phyloP scores from a whole-genome alignment of 2,113 vertebrate genomes.

The Callospermophilus lateralis region DNA sequence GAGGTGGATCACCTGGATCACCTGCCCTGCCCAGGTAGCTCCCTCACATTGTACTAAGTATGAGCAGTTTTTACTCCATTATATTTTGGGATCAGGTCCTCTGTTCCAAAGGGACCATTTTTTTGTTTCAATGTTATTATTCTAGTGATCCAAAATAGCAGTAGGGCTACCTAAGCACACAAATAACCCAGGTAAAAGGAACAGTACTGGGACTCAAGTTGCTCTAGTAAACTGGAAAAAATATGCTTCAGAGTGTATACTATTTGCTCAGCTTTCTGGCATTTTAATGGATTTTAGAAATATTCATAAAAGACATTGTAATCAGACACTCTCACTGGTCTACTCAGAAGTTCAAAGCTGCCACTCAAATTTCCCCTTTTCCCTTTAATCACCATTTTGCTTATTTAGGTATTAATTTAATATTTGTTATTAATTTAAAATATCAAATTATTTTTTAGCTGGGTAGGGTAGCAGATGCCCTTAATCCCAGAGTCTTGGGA shows the following conservation, averaged over 20 bases:
- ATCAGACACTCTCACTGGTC: neutral
- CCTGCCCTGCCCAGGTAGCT: neutral
- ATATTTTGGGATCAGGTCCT: neutral
- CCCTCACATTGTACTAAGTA: neutral
- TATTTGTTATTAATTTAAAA: neutral
- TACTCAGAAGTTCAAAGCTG: neutral
- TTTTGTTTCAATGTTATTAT: neutral
- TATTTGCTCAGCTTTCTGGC: no score
- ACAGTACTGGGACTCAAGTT: no score
- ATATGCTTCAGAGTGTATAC: no score
- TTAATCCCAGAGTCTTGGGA: neutral
- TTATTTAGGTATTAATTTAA: neutral
- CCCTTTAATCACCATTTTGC: neutral
- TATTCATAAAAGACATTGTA: neutral
- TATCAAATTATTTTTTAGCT: neutral
- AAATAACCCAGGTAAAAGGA: neutral
- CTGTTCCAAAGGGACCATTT: neutral
- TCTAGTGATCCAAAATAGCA: neutral
- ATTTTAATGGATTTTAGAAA: constrained; percentile 31
- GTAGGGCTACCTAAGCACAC: neutral
- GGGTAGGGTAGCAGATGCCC: neutral
- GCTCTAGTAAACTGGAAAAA: no score
- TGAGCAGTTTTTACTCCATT: neutral
- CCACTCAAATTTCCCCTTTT: neutral
- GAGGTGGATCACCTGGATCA: no score